Evolutionary conservation across 2,888 invertebrate species (phyloP), one percentile per base, ranked within the genome.

Genomic region (Amphipyra tragopoginis): DNA sequence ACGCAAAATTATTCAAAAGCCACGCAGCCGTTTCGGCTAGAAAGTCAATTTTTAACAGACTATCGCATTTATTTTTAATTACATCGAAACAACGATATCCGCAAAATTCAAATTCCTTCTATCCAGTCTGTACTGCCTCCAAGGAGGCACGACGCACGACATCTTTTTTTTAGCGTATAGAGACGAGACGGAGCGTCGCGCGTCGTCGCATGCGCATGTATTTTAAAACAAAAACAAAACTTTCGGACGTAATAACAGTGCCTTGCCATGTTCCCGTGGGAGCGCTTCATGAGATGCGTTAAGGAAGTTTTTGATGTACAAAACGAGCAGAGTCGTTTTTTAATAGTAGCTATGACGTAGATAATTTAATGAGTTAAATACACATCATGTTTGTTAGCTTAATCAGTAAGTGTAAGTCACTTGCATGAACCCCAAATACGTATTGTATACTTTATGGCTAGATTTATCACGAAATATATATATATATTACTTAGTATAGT

Each of bases 181-280:
- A 13, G 39, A 11, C 14, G 36, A 60, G 26, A 36, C 58, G 38
- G 40, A 5, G 49, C 54, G 50, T 53, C 64, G 59, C 47, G 40
- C 53, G 38, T 64, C 54, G 50, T 53, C 64, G 59, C 47, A 43
- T 55, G 38, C 70, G 53, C 50, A 64, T 57, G 34, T 7, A 69
- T 56, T 60, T 54, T 54, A 8, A 51, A 75, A 75, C 6, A 75
- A 70, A 40, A 72, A 70, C 15, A 70, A 52, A 21, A 52, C 50
- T 34, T 39, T 15, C 8, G 38, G 49, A 21, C 34, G 15, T 61
- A 56, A 57, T 43, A 26, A 45, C 33, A 34, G 43, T 45, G 26
- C 33, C 47, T 34, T 44, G 40, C 9, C 3, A 50, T 51, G 21
- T 75, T 75, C 75, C 65, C 72, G 75, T 75, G 72, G 71, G 72